Base-by-base conservation (phyloP, 2,797 vertebrate genomes). In the Pangasius sanitwongsei region DNA sequence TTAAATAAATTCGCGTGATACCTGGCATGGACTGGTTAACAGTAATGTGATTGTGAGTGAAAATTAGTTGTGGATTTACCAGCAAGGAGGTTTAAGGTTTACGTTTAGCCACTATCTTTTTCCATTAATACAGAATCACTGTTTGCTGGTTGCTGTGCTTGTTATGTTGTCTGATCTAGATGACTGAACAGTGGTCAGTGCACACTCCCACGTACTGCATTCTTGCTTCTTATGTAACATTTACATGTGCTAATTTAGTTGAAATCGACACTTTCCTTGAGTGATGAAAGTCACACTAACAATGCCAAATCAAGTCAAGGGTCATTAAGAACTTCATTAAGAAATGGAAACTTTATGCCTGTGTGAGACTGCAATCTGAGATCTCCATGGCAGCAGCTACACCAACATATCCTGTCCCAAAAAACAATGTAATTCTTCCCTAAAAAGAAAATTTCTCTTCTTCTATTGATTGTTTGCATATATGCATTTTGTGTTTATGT, bases 231-330 rank as follows among this genome's bases (percentile, higher is more conserved):
- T 72, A 72, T 72, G 50, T 85, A 50, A 31, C 16, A 50, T 31
- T 84, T 53, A 50, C 44, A 31, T 84, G 48, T 28, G 25, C 31
- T 85, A 13, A 72, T 85, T 55, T 57, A 72, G 31, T 16, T 63
- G n/a, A 61, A 83, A 25, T 44, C 15, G n/a, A 57, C 7, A 28
- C 34, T 25, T 80, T 31, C 25, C 28, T 11, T 84, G 82, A 50
- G 8, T 50, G 7, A 67, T 84, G 82, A 57, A 72, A 57, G 84
- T 72, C 41, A 57, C 6, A 57, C 44, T 85, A 15, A 25, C 50
- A 85, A 57, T 85, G n/a, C 50, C 31, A 72, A 85, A 55, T 37
- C 50, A 72, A 72, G 67, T 72, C 84, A 85, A 72, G 84, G 67
- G 67, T 72, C 67, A 72, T 72, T 85, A 55, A 41, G 31, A 70